These are phyloP conservation scores for Aricia artaxerxes DNA, from an alignment of 2,888 invertebrate species.

Conservation along the genomic window DNA sequence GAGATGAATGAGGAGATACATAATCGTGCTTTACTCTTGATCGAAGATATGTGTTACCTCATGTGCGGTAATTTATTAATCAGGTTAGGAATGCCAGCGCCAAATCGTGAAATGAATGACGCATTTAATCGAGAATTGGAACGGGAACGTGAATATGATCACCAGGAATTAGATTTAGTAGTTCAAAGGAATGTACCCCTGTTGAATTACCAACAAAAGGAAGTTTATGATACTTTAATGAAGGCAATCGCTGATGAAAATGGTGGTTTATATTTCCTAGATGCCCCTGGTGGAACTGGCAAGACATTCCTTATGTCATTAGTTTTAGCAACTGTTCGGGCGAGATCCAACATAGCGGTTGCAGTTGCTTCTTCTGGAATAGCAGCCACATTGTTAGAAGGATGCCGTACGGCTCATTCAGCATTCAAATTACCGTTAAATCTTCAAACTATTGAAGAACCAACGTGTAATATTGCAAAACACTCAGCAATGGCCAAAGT, in stretches of 20 bases:
- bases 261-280: conserved; percentile 39
- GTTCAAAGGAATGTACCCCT: conserved; percentile 45
- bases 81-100: conserved; percentile 44
- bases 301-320: conserved; percentile 46
- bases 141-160: conserved; percentile 42
- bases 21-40: conserved; percentile 42
- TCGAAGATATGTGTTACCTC: conserved; percentile 44
- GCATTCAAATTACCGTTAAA: conserved; percentile 37
- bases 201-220: conserved; percentile 45
- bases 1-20: conserved; percentile 41
- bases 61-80: conserved; percentile 46
- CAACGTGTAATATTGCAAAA: conserved; percentile 38
- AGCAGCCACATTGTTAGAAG: conserved; percentile 35
- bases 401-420: conserved; percentile 35
- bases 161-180: conserved; percentile 42
- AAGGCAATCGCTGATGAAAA: neutral
- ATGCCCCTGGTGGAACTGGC: conserved; percentile 43
- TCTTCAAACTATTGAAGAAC: conserved; percentile 39
- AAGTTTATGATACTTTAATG: neutral
- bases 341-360: conserved; percentile 42
- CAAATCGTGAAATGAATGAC: conserved; percentile 41
- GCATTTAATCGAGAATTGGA: conserved; percentile 42
- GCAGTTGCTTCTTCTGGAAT: conserved; percentile 47
- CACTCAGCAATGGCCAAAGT: conserved; percentile 38
- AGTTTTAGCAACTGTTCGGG: conserved; percentile 43